These are phyloP conservation scores for Notechis scutatus DNA, from an alignment of 2,113 vertebrate genomes.

Conservation along the genomic window DNA sequence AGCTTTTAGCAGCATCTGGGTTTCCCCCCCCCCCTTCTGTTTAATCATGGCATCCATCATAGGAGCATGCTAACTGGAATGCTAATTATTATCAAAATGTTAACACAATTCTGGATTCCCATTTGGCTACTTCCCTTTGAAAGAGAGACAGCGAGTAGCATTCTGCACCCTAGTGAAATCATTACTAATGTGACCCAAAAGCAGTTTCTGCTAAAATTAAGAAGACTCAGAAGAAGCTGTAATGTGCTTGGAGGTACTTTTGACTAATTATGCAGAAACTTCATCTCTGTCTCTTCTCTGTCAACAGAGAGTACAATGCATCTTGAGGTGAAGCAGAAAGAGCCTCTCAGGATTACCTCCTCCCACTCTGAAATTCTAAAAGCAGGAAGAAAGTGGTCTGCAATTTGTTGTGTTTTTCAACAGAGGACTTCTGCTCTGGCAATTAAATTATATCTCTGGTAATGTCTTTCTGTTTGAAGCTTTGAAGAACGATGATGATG, in stretches of 20 bases:
- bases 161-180: background rate
- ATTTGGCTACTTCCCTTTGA: background rate
- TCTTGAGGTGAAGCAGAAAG: background rate
- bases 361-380: background rate
- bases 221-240: background rate
- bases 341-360: background rate
- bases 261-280: background rate
- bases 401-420: conserved; percentile 12
- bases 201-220: background rate
- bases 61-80: background rate
- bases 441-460: background rate
- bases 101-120: background rate
- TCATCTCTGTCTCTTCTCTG: background rate
- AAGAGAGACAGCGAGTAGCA: background rate
- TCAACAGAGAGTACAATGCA: background rate
- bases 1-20: background rate
- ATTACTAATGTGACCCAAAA: background rate
- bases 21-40: background rate
- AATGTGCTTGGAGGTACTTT: background rate
- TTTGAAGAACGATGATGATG: background rate
- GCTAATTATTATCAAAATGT: background rate
- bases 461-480: background rate
- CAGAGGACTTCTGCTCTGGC: background rate
- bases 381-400: conserved; percentile 2
- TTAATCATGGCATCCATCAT: background rate